These are phyloP conservation scores for Diplazon laetatorius DNA, from an alignment of 2,888 invertebrate species.

Conservation along the genomic window DNA sequence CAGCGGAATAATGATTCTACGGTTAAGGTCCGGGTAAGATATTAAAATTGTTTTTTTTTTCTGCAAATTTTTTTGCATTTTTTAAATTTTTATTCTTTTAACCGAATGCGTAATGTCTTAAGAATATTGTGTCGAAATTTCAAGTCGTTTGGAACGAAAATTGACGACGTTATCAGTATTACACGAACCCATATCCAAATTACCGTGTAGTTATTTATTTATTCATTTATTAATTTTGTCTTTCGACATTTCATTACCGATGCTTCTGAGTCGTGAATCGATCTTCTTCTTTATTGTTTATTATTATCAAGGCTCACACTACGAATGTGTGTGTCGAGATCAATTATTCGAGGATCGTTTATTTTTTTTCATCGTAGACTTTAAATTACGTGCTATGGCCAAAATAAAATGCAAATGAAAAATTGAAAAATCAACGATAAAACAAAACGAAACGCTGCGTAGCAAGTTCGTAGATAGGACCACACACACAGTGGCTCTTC, in stretches of 20 bases:
- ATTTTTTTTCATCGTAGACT: too few relatives aligned
- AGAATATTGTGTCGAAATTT: too few relatives aligned
- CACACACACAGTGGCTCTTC: constrained; percentile 61
- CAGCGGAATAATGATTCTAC: constrained; percentile 46
- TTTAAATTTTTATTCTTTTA: too few relatives aligned
- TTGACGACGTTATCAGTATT: constrained; percentile 62
- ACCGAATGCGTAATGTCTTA: too few relatives aligned
- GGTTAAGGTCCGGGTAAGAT: constrained; percentile 61
- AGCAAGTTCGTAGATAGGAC: constrained; percentile 56
- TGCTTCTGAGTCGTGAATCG: constrained; percentile 2
- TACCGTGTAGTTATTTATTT: constrained; percentile 17
- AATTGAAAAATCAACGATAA: constrained; percentile 27
- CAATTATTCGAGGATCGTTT: not conserved
- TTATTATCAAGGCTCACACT: too few relatives aligned
- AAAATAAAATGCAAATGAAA: constrained; percentile 5
- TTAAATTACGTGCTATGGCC: too few relatives aligned
- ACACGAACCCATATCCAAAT: constrained; percentile 26
- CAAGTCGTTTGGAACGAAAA: too few relatives aligned
- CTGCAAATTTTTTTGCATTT: too few relatives aligned
- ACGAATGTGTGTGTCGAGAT: not conserved
- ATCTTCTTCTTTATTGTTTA: not conserved
- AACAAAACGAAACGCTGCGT: constrained; percentile 24
- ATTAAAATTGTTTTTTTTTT: too few relatives aligned
- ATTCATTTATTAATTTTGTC: too few relatives aligned
- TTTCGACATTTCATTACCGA: constrained; percentile 6